Conservation (phyloP, 2,113 vertebrate species). For the Argyrosomus japonicus region DNA sequence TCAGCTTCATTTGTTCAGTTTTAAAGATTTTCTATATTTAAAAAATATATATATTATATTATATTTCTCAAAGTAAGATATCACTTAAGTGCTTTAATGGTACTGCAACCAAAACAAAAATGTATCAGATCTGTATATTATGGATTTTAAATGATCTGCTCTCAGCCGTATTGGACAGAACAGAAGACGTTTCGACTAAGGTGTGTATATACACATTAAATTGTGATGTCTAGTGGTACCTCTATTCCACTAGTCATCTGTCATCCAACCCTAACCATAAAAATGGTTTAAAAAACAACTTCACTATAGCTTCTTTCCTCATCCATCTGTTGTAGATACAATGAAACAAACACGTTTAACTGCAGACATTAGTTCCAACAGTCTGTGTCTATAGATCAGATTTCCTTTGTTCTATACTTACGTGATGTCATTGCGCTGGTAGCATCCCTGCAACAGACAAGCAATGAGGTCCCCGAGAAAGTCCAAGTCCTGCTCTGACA, state of each 20-base stretch:
- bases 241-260: not conserved
- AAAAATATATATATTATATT: not conserved
- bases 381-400: not conserved
- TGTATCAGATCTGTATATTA: not conserved
- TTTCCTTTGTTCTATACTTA: slow-evolving; percentile 83
- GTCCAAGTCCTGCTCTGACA: slow-evolving; percentile 91
- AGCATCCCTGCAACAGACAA: slow-evolving; percentile 96
- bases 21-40: not conserved
- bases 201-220: too few species aligned
- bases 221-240: too few species aligned
- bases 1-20: not conserved
- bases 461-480: slow-evolving; percentile 95
- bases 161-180: not conserved
- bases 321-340: not conserved
- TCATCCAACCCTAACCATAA: too few species aligned
- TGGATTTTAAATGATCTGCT: not conserved
- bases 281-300: not conserved
- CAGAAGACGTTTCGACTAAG: too few species aligned
- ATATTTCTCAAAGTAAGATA: not conserved
- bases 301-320: not conserved
- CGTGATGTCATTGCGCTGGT: slow-evolving; percentile 97
- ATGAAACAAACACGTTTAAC: too few species aligned
- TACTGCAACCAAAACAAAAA: not conserved
- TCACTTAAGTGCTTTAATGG: too few species aligned
- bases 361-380: not conserved